Percentiles rank a stretch among this genome's conserved stretches.
These are phyloP conservation scores for Ormyrus labotus DNA, from an alignment of 2,888 invertebrate genomes.

Conservation along the genomic window DNA sequence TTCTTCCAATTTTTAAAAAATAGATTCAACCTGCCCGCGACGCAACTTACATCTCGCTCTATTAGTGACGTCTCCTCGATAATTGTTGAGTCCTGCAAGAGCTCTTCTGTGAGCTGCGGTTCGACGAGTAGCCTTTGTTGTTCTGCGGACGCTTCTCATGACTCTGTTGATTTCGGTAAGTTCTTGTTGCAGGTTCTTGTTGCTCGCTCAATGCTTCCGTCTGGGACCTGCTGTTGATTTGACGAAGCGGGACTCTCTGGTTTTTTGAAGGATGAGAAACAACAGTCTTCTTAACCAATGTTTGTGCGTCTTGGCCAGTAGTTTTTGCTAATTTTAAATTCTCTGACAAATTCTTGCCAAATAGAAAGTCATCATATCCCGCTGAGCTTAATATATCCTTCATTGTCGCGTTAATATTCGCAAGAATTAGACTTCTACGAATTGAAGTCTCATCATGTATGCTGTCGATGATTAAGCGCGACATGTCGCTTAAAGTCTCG, in stretches of 20 bases:
- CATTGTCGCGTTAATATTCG: neutral
- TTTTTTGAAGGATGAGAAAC: no score
- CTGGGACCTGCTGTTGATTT: neutral
- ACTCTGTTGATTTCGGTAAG: neutral
- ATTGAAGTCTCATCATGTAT: neutral
- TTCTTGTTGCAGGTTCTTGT: neutral
- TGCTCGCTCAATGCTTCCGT: neutral
- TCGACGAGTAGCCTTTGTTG: neutral
- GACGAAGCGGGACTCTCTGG: neutral
- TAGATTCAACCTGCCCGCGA: neutral
- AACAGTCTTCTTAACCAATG: neutral
- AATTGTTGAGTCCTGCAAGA: neutral
- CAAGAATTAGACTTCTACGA: neutral
- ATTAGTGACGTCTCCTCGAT: neutral
- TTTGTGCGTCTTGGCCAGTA: neutral
- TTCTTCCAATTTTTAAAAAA: neutral
- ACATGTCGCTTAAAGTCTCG: no score
- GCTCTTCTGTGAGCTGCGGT: neutral
- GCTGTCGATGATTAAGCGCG: no score
- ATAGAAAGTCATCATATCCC: neutral
- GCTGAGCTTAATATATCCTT: neutral
- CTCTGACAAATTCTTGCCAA: neutral
- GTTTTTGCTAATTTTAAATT: neutral
- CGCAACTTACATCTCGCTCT: neutral
- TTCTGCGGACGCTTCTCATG: neutral